Evolutionary conservation across 2,888 invertebrate genomes (phyloP).

Genomic region (Lingula anatina): DNA sequence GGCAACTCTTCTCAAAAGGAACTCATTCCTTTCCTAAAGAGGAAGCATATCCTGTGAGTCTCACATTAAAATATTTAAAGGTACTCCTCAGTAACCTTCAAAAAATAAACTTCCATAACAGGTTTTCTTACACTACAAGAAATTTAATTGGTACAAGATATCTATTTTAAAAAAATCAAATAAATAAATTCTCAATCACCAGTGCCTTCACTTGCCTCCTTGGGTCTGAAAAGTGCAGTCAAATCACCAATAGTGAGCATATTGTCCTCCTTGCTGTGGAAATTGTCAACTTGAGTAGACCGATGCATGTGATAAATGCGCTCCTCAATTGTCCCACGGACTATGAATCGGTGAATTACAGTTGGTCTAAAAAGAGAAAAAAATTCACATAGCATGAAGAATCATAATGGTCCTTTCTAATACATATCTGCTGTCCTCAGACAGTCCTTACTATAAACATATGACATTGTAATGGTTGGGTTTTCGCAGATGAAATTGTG

Average conservation of each 20-base stretch:
- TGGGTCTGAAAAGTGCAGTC: conserved; percentile 24
- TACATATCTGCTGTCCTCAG: too few relatives aligned
- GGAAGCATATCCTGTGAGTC: not conserved
- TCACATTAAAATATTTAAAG: not conserved
- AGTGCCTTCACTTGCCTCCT: conserved; percentile 4
- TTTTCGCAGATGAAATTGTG: too few relatives aligned
- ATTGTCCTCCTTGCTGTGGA: conserved; percentile 21
- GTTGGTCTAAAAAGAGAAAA: conserved; percentile 57
- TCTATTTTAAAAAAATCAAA: conserved; percentile 1
- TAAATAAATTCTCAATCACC: not conserved
- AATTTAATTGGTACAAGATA: too few relatives aligned
- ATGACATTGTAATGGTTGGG: too few relatives aligned
- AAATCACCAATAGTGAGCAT: conserved; percentile 31
- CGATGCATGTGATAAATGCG: conserved; percentile 53
- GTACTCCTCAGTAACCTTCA: not conserved
- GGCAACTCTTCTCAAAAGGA: too few relatives aligned
- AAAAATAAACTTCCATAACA: too few relatives aligned
- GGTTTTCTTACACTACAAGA: too few relatives aligned
- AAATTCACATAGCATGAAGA: not conserved
- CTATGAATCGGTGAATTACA: conserved; percentile 67
- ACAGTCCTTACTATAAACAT: too few relatives aligned
- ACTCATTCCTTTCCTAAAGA: too few relatives aligned
- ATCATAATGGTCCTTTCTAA: conserved; percentile 65
- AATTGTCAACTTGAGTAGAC: too few relatives aligned
- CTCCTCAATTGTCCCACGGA: conserved; percentile 67